Evolutionary conservation across 1,140 invertebrate genomes (phyloP), one percentile per base, ranked within the genome.

Genomic region (Phocides pigmalion): DNA sequence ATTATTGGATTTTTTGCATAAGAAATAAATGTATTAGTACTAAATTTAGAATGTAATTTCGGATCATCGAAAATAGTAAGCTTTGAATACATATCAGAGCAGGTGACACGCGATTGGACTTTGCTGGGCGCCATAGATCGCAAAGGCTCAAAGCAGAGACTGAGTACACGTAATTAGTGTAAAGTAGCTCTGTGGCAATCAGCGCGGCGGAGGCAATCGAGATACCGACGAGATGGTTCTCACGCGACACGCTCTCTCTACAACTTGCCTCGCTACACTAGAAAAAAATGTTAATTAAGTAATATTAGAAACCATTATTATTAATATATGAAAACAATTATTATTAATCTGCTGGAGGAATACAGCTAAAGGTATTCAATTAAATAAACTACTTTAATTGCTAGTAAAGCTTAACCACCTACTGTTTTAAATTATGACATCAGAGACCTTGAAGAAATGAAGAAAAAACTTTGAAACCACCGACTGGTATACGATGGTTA

Each of bases 101-200:
- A 14, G 20, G 4, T n/a, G n/a, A n/a, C n/a, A n/a, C 15, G 12
- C 8, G 9, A 16, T 1, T 14, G 12, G 20, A 28, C n/a, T 44
- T 16, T 44, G 20, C 8, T 14, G 9, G 6, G 28, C 19, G 14
- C n/a, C 63, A 74, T 69, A 69, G 66, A 72, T 56, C 62, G 56
- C 47, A 66, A 66, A 49, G 71, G 51, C 62, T 59, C 47, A 66
- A 66, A 49, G 71, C 72, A 76, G 62, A 59, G 72, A 64, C 68
- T 72, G 70, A 69, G 70, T 74, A 62, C 64, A 67, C 42, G 75
- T 71, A 81, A 81, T 78, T 78, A 81, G 72, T 72, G 53, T 66
- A 62, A 44, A 69, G 66, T 72, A 69, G 61, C 56, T 72, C 64
- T 64, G 54, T 51, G 22, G 54, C 42, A 54, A 64, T 42, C 70